Percentiles rank a stretch among this genome's conserved stretches.
Evolutionary conservation across 2,888 invertebrate genomes (phyloP).

Genomic region (Cerceris ruficornis): DNA sequence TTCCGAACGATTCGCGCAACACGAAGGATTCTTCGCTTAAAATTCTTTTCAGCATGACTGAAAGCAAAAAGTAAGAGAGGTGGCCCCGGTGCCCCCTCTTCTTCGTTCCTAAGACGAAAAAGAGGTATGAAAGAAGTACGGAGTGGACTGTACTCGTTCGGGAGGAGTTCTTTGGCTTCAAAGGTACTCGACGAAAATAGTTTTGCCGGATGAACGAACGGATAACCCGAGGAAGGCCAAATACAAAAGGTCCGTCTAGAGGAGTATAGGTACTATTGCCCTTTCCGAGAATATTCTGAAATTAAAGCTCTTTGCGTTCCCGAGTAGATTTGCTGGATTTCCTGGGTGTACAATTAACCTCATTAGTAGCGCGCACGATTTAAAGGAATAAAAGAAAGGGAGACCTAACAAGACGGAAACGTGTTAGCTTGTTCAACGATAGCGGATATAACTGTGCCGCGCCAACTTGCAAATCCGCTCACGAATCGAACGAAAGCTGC

Average conservation of each 20-base stretch:
- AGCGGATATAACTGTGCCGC: not conserved
- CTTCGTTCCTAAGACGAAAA: constrained; percentile 14
- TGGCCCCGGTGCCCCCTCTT: constrained; percentile 2
- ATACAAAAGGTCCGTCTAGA: constrained; percentile 27
- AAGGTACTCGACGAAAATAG: constrained; percentile 47
- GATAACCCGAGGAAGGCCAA: constrained; percentile 13
- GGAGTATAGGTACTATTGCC: constrained; percentile 11
- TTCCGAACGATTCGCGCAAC: not conserved
- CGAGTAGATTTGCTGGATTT: constrained; percentile 10
- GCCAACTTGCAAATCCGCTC: not conserved
- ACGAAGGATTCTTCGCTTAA: constrained; percentile 7
- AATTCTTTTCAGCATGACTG: constrained; percentile 7
- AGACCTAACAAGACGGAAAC: not conserved
- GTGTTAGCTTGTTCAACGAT: not conserved
- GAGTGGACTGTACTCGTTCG: constrained; percentile 19
- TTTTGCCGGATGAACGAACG: constrained; percentile 38
- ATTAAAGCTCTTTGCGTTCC: constrained; percentile 18
- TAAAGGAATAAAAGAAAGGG: not conserved
- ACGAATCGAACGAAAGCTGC: not conserved
- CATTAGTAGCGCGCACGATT: constrained; percentile 38
- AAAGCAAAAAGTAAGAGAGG: not conserved
- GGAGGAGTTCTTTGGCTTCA: constrained; percentile 36
- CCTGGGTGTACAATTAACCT: constrained; percentile 32
- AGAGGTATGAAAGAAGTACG: constrained; percentile 31
- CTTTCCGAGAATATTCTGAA: constrained; percentile 2